A percentile compares a stretch with the other conserved stretches of the same genome.
Conservation (phyloP, 2,888 invertebrate genomes). For the Endotricha flammealis region DNA sequence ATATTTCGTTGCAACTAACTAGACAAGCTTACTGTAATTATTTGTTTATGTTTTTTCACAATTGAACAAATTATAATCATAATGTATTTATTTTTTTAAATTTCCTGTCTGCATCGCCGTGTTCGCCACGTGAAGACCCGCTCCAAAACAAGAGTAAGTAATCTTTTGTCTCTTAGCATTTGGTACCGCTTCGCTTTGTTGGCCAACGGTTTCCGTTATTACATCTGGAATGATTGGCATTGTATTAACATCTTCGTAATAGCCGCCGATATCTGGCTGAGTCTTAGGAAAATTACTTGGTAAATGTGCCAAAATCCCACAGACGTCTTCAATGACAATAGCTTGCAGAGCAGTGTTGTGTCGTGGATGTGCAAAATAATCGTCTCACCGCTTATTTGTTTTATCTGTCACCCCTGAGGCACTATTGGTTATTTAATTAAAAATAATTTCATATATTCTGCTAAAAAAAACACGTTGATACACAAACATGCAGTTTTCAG, state of each 20-base stretch:
- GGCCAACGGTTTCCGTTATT: conserved; percentile 44
- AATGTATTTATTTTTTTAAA: conserved; percentile 51
- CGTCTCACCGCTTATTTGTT: conserved; percentile 58
- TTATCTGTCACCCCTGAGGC: conserved; percentile 19
- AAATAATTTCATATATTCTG: no score
- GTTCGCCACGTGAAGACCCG: conserved; percentile 77
- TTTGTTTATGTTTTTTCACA: conserved; percentile 30
- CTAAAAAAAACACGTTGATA: no score
- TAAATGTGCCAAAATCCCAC: conserved; percentile 36
- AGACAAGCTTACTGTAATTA: conserved; percentile 37
- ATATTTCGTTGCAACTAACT: conserved; percentile 44
- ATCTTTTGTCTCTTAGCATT: conserved; percentile 26
- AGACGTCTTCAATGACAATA: conserved; percentile 30
- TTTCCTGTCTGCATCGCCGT: conserved; percentile 57
- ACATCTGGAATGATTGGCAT: conserved; percentile 56
- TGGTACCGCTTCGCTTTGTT: conserved; percentile 56
- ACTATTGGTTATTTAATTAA: conserved; percentile 6
- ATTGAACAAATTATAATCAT: conserved; percentile 46
- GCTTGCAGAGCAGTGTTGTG: conserved; percentile 55
- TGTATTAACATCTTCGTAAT: conserved; percentile 29
- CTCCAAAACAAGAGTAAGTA: conserved; percentile 84
- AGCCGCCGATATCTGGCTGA: conserved; percentile 7
- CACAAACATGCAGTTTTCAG: no score
- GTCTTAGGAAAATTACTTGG: conserved; percentile 11
- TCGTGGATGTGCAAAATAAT: conserved; percentile 62